phyloP scores from a whole-genome alignment of 2,888 invertebrate genomes.

The Agrotis segetum region DNA sequence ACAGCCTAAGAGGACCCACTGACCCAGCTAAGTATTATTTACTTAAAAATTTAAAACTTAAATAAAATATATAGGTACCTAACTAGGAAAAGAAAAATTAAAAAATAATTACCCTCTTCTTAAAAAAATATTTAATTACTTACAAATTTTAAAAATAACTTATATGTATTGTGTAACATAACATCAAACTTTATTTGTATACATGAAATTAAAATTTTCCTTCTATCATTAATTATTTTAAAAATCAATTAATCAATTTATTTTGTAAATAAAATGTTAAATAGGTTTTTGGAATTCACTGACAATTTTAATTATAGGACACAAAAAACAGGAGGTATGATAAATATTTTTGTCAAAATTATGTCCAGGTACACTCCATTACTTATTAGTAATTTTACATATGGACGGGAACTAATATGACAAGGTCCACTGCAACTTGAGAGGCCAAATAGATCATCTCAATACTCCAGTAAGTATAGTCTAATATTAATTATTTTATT shows the following conservation, averaged over 20 bases:
- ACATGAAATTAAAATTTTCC: too few species aligned
- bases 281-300: too few species aligned
- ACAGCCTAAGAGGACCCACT: not conserved
- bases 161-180: not conserved
- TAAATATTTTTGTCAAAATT: too few species aligned
- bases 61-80: not conserved
- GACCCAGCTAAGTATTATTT: constrained; percentile 18
- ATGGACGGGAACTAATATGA: not conserved
- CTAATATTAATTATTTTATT: not conserved
- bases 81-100: too few species aligned
- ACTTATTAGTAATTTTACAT: not conserved
- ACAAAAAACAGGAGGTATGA: too few species aligned
- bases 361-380: not conserved
- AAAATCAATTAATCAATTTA: too few species aligned
- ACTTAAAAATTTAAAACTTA: not conserved
- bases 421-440: not conserved
- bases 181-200: too few species aligned
- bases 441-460: not conserved
- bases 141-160: not conserved
- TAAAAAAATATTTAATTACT: not conserved
- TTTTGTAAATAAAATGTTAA: too few species aligned
- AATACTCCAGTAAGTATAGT: not conserved
- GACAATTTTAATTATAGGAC: too few species aligned
- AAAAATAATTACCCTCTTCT: constrained; percentile 5
- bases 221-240: too few species aligned